Evolutionary conservation across 2,113 vertebrate species (phyloP).

Genomic region (Gobiocypris rarus): DNA sequence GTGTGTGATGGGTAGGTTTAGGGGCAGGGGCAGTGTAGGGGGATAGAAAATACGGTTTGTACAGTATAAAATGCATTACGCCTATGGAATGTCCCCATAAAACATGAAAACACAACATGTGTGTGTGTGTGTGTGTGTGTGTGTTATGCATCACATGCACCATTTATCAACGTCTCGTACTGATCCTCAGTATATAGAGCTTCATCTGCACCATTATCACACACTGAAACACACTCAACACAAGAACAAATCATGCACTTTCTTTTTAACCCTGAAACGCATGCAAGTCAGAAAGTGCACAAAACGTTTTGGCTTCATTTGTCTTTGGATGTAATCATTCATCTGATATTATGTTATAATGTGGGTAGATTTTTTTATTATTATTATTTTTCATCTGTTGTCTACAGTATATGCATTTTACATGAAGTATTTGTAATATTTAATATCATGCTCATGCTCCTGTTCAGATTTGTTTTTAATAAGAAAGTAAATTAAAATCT

Average conservation of each 20-base stretch:
- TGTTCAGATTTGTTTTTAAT: no score
- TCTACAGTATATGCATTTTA: background rate
- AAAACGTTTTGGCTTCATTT: background rate
- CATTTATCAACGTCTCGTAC: background rate
- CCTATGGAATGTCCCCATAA: no score
- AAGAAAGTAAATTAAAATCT: no score
- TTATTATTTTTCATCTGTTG: background rate
- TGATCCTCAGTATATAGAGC: background rate
- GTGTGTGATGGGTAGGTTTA: no score
- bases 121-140: conserved; percentile 13
- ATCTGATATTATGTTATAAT: background rate
- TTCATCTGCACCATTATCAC: background rate
- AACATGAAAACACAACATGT: no score
- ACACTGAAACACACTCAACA: background rate
- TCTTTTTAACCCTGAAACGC: background rate
- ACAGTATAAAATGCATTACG: no score
- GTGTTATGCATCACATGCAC: background rate
- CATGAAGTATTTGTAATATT: no score
- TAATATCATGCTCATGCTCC: no score
- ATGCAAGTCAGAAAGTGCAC: background rate
- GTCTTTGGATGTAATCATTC: background rate
- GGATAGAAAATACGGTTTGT: no score
- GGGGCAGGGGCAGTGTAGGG: no score
- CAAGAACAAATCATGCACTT: background rate
- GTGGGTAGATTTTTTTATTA: background rate